These are phyloP conservation scores for Dolichotis patagonum DNA, from an alignment of 2,113 vertebrate species.

Conservation along the genomic window DNA sequence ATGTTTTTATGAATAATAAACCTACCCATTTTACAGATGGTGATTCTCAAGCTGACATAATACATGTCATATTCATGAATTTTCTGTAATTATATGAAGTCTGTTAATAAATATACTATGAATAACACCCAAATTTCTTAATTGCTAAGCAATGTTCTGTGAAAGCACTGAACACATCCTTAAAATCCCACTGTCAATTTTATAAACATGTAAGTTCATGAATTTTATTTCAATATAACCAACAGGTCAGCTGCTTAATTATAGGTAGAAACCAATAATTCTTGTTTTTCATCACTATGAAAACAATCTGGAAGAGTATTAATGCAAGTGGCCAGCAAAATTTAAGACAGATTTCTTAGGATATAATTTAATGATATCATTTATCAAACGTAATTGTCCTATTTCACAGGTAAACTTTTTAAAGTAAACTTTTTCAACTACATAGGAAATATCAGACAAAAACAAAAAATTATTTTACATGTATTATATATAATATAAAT, in stretches of 20 bases:
- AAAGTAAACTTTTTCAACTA: constrained; percentile 19
- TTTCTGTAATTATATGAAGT: not conserved
- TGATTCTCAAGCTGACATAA: not conserved
- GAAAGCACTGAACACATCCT: constrained; percentile 14
- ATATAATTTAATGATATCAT: not conserved
- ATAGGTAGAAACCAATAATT: not conserved
- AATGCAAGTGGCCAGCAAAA: not conserved
- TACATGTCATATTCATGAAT: constrained; percentile 13
- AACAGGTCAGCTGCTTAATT: not conserved
- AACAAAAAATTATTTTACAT: not conserved
- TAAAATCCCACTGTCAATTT: constrained; percentile 24
- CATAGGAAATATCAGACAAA: not conserved
- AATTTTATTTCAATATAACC: not conserved
- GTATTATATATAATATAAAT: not conserved
- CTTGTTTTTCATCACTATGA: not conserved
- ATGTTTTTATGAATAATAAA: not conserved
- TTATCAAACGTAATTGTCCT: constrained; percentile 31
- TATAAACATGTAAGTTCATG: constrained; percentile 1
- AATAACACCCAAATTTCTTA: constrained; percentile 45
- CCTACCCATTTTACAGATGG: constrained; percentile 2
- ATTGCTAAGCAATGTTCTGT: constrained; percentile 37
- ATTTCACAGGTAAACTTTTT: constrained; percentile 6
- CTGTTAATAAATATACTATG: constrained; percentile 40
- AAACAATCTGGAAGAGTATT: constrained; percentile 32
- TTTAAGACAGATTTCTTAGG: constrained; percentile 22